These are phyloP conservation scores for Neomicropteryx cornuta DNA, from an alignment of 1,140 invertebrate species.

Conservation along the genomic window DNA sequence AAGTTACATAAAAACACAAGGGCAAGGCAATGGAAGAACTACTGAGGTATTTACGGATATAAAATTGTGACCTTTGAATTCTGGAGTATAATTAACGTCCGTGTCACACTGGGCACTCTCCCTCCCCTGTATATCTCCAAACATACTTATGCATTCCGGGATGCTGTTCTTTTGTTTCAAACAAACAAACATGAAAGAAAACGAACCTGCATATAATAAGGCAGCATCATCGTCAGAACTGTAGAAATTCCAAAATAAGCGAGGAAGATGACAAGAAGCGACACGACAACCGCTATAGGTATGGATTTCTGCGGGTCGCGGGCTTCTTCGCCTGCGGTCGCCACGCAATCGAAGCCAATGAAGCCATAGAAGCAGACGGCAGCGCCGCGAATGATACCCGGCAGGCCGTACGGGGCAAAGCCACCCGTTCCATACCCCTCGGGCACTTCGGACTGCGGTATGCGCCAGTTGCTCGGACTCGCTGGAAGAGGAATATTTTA, in stretches of 20 bases:
- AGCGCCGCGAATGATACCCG: conserved; percentile 69
- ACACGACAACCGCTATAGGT: conserved; percentile 77
- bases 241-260: conserved; percentile 82
- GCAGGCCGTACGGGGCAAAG: conserved; percentile 71
- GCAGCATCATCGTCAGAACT: conserved; percentile 79
- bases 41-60: too few species aligned
- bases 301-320: conserved; percentile 81
- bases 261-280: conserved; percentile 70
- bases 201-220: conserved; percentile 69
- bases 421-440: conserved; percentile 54
- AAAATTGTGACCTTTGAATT: too few species aligned
- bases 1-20: too few species aligned
- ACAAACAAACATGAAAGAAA: too few species aligned
- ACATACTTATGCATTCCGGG: too few species aligned
- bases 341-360: conserved; percentile 81
- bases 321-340: conserved; percentile 76
- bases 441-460: conserved; percentile 44
- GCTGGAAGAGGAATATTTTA: too few species aligned
- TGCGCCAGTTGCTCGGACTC: conserved; percentile 55
- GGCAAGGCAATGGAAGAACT: too few species aligned
- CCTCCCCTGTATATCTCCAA: too few species aligned
- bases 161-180: too few species aligned
- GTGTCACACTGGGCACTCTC: too few species aligned
- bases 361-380: conserved; percentile 88
- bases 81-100: too few species aligned